Percentiles rank a stretch among this genome's conserved stretches.
Evolutionary conservation across 2,113 vertebrate genomes (phyloP).

Genomic region (Nannobrachium achirus): DNA sequence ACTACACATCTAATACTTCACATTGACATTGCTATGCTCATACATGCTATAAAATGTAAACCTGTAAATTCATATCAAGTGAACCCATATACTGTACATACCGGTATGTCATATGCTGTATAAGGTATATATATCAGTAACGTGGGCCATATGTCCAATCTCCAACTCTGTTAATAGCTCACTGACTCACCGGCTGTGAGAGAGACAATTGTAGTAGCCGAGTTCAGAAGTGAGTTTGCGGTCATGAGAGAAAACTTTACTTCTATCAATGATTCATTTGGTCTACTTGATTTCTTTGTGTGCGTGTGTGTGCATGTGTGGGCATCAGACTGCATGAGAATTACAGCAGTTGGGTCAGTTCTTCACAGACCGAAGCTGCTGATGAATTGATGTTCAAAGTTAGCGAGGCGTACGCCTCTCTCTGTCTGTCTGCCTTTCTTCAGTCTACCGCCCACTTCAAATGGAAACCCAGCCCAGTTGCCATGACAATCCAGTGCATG

Average conservation of each 20-base stretch:
- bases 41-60: no score
- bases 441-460: conserved; percentile 44
- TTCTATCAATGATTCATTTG: conserved; percentile 16
- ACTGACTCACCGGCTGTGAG: background rate
- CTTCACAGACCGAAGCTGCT: conserved; percentile 17
- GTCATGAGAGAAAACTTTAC: conserved; percentile 10
- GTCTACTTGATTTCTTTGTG: conserved; percentile 21
- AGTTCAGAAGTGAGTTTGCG: background rate
- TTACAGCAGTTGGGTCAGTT: conserved; percentile 9
- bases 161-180: conserved; percentile 23
- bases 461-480: conserved; percentile 64
- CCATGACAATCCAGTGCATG: conserved; percentile 71
- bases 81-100: no score
- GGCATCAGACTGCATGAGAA: conserved; percentile 22
- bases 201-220: background rate
- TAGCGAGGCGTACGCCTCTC: conserved; percentile 6
- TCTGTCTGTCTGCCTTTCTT: conserved; percentile 1
- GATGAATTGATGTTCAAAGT: conserved; percentile 37
- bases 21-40: no score
- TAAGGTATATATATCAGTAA: no score
- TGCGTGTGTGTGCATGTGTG: no score
- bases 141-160: no score
- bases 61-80: no score
- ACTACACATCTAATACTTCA: no score
- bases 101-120: no score